phyloP scores from a whole-genome alignment of 2,888 invertebrate genomes.

The Athalia circularis region DNA sequence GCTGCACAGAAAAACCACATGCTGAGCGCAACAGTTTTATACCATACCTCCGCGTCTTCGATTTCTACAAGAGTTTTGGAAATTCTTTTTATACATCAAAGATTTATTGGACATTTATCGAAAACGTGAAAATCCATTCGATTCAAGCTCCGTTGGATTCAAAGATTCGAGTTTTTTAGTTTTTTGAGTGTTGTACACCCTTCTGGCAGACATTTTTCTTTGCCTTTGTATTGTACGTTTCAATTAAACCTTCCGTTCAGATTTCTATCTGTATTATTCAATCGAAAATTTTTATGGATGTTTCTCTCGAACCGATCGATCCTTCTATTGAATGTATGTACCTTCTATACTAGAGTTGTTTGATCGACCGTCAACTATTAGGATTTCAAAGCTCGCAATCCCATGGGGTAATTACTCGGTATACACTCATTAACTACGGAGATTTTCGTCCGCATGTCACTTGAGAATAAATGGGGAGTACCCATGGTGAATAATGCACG shows the following conservation, averaged over 20 bases:
- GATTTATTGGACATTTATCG: too few species aligned
- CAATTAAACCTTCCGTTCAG: constrained; percentile 30
- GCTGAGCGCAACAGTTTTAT: constrained; percentile 24
- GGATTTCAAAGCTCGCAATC: constrained; percentile 25
- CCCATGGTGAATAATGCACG: neutral
- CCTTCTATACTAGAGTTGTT: constrained; percentile 15
- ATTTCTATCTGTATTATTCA: constrained; percentile 27
- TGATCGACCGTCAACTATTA: constrained; percentile 26
- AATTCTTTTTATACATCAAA: too few species aligned
- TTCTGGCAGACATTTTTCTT: too few species aligned
- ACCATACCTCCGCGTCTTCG: neutral
- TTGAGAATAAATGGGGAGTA: neutral
- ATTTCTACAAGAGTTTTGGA: too few species aligned
- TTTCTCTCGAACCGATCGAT: neutral
- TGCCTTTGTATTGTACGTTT: too few species aligned
- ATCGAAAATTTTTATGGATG: constrained; percentile 10
- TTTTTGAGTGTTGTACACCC: too few species aligned
- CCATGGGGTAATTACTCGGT: constrained; percentile 11
- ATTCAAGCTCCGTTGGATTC: too few species aligned
- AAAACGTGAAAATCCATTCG: too few species aligned
- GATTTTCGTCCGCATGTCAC: neutral
- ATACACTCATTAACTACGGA: neutral
- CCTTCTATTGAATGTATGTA: neutral
- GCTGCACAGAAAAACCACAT: neutral
- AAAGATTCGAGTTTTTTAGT: too few species aligned